phyloP scores from a whole-genome alignment of 2,797 vertebrate species.

The Sylvilagus floridanus region DNA sequence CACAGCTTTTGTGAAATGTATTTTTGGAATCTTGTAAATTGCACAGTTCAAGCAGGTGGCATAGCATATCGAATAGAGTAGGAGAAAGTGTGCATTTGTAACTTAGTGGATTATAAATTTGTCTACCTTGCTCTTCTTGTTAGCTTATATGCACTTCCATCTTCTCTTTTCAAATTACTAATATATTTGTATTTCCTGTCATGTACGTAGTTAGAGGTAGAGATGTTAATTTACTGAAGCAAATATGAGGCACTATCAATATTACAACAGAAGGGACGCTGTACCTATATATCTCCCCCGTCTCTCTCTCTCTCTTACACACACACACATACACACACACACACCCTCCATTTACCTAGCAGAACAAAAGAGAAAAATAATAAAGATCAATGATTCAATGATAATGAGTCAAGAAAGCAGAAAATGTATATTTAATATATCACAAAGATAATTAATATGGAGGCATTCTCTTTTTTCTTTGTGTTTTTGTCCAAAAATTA shows the following conservation, averaged over 20 bases:
- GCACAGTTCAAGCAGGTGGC: not conserved
- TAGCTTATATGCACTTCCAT: not conserved
- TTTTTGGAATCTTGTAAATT: slow-evolving; percentile 22
- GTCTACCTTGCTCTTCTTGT: not conserved
- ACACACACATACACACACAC: not conserved
- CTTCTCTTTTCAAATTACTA: not conserved
- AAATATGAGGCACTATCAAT: not conserved
- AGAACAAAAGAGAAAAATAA: not conserved
- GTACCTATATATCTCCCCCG: not conserved
- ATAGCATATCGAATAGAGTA: not conserved
- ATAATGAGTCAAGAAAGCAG: not conserved
- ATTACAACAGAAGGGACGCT: not conserved
- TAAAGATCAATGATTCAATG: not conserved
- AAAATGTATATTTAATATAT: not conserved
- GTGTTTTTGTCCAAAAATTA: not conserved
- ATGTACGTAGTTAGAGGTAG: not conserved
- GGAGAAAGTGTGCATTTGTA: not conserved
- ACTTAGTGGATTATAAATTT: not conserved
- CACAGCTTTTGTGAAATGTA: not conserved
- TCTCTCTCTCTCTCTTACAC: too few species aligned
- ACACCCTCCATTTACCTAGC: not conserved
- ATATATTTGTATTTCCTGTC: not conserved
- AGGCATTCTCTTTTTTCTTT: not conserved
- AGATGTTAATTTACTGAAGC: not conserved
- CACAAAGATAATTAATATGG: not conserved